phyloP scores from a whole-genome alignment of 2,888 invertebrate genomes.

The Drosophila paramelanica region DNA sequence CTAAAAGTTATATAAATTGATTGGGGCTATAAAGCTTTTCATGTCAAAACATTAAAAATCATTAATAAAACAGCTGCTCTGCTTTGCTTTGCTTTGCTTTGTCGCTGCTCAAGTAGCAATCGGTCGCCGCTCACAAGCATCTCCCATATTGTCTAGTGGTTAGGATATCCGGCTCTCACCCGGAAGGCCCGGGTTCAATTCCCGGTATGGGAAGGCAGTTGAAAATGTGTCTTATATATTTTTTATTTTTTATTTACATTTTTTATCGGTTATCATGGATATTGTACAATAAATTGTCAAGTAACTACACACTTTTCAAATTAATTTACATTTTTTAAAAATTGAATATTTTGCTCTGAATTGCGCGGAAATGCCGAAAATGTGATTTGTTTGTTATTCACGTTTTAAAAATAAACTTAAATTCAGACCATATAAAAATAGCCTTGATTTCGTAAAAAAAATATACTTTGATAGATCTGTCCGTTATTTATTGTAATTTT shows the following conservation, averaged over 20 bases:
- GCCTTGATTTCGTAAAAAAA: too few species aligned
- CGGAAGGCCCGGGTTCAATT: constrained; percentile 92
- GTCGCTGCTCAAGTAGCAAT: constrained; percentile 10
- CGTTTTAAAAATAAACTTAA: background rate
- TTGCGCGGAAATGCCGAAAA: background rate
- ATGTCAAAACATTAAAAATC: constrained; percentile 1
- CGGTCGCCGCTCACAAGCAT: background rate
- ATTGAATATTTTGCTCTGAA: background rate
- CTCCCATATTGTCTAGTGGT: constrained; percentile 85
- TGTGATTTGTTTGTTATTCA: background rate
- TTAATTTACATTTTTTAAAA: too few species aligned
- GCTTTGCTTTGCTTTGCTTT: background rate
- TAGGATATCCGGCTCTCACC: constrained; percentile 85
- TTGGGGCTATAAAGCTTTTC: constrained; percentile 29
- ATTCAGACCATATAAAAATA: background rate
- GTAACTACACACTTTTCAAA: background rate
- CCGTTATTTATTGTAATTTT: too few species aligned
- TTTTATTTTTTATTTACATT: constrained; percentile 4
- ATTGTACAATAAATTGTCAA: background rate
- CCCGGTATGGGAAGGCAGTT: constrained; percentile 91
- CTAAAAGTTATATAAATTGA: constrained; percentile 51
- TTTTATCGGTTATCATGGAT: background rate
- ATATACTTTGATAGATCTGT: too few species aligned
- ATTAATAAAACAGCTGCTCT: constrained; percentile 16
- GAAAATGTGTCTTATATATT: background rate